Percentiles rank a stretch among this genome's conserved stretches.
phyloP scores from a whole-genome alignment of 1,140 invertebrate species.

The Alviniconcha marisindica region DNA sequence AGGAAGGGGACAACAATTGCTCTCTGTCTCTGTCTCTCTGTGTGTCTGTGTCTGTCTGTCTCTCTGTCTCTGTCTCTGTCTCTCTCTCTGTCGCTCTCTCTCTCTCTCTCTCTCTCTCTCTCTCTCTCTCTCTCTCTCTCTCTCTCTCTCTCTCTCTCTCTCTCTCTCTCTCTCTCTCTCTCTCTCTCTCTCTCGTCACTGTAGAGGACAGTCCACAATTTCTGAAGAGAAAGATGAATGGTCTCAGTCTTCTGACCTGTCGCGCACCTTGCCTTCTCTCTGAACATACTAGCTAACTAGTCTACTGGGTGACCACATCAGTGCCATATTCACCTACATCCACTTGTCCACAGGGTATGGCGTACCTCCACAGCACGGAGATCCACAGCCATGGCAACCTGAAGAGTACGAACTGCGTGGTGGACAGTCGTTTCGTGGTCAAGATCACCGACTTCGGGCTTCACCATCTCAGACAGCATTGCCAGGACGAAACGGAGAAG shows the following conservation, averaged over 20 bases:
- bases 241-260: no score
- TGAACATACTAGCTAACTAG: no score
- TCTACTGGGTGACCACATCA: no score
- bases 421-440: conserved; percentile 96
- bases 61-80: background rate
- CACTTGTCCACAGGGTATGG: conserved; percentile 86
- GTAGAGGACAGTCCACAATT: no score
- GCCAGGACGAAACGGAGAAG: conserved; percentile 55
- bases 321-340: no score
- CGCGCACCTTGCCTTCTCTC: no score
- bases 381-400: conserved; percentile 94
- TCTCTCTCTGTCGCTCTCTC: background rate
- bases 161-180: background rate
- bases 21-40: background rate
- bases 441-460: conserved; percentile 99
- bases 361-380: conserved; percentile 92
- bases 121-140: background rate
- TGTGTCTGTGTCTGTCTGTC: background rate
- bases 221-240: no score
- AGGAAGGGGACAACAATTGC: no score
- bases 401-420: conserved; percentile 98
- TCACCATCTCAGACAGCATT: conserved; percentile 65
- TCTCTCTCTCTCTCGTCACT: background rate
- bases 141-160: background rate
- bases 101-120: conserved; percentile 7